These are phyloP conservation scores for Hydropotes inermis DNA, from an alignment of 2,113 vertebrate species.

Conservation along the genomic window DNA sequence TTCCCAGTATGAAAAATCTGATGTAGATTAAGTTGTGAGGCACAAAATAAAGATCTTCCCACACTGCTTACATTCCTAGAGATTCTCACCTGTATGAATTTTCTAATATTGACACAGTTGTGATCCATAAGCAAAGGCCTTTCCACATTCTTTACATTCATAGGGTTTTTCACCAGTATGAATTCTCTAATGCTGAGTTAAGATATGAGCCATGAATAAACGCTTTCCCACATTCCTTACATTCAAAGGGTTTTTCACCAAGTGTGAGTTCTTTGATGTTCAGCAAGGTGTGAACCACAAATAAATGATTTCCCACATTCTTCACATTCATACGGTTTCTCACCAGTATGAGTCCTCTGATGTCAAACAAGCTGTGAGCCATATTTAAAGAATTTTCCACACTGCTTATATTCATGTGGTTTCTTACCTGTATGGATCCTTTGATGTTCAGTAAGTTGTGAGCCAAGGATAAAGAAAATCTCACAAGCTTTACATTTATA, in stretches of 20 bases:
- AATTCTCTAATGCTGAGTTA: slow-evolving; percentile 33
- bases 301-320: slow-evolving; percentile 51
- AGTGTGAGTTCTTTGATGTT: slow-evolving; percentile 60
- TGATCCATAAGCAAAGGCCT: slow-evolving; percentile 46
- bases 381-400: slow-evolving; percentile 58
- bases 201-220: slow-evolving; percentile 55
- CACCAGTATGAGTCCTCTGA: slow-evolving; percentile 60
- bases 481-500: slow-evolving; percentile 48
- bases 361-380: slow-evolving; percentile 57
- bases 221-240: slow-evolving; percentile 51
- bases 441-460: slow-evolving; percentile 40
- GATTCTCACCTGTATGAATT: slow-evolving; percentile 56
- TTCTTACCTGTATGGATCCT: slow-evolving; percentile 46
- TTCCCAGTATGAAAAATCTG: slow-evolving; percentile 48
- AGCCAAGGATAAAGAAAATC: slow-evolving; percentile 46
- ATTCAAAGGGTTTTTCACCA: slow-evolving; percentile 57
- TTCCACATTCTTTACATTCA: slow-evolving; percentile 57
- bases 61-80: slow-evolving; percentile 51
- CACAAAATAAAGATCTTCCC: slow-evolving; percentile 56
- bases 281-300: slow-evolving; percentile 48
- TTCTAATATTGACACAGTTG: slow-evolving; percentile 55
- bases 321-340: slow-evolving; percentile 55
- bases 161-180: slow-evolving; percentile 49
- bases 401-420: slow-evolving; percentile 46
- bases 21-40: slow-evolving; percentile 46